Evolutionary conservation across 2,888 invertebrate genomes (phyloP).

Genomic region (Thalpophila matura): DNA sequence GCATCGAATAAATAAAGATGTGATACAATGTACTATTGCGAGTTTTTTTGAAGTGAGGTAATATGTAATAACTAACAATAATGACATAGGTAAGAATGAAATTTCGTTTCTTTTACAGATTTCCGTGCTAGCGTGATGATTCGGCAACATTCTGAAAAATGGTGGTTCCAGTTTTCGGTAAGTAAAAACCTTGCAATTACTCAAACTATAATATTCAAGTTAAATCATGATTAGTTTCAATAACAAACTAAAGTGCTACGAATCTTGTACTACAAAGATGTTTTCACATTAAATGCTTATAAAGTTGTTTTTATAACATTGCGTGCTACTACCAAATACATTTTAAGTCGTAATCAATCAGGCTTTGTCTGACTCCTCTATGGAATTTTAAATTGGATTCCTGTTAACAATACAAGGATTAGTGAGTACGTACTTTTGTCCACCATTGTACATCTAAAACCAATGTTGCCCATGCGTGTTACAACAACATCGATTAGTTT

Average conservation of each 20-base stretch:
- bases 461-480: conserved; percentile 39
- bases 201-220: too few relatives aligned
- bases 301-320: conserved; percentile 65
- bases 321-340: conserved; percentile 72
- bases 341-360: conserved; percentile 87
- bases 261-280: conserved; percentile 55
- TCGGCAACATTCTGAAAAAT: too few relatives aligned
- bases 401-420: conserved; percentile 88
- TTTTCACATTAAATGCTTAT: conserved; percentile 59
- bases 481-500: conserved; percentile 42
- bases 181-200: conserved; percentile 23
- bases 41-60: too few relatives aligned
- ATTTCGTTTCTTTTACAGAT: too few relatives aligned
- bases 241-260: conserved; percentile 18
- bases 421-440: conserved; percentile 81
- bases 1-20: too few relatives aligned
- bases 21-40: too few relatives aligned
- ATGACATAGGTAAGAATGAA: too few relatives aligned
- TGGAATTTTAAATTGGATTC: conserved; percentile 90
- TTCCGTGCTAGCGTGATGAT: too few relatives aligned
- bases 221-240: too few relatives aligned
- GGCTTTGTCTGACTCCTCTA: conserved; percentile 83
- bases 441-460: conserved; percentile 68
- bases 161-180: too few relatives aligned
- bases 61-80: too few relatives aligned